A percentile compares a stretch with the other conserved stretches of the same genome.
phyloP scores from a whole-genome alignment of 2,888 invertebrate genomes.

The Spisula subtruncata region DNA sequence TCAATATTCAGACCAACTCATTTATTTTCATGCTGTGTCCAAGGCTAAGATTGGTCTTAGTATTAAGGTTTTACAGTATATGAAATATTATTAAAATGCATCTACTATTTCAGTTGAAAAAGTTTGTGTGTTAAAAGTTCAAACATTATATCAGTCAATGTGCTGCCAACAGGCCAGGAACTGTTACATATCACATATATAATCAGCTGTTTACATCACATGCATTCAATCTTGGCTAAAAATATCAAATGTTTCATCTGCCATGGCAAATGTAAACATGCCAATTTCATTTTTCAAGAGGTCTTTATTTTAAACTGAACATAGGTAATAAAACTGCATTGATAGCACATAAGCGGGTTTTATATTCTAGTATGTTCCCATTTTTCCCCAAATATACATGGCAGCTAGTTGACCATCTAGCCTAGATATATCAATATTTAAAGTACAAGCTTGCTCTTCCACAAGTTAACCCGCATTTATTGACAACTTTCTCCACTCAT shows the following conservation, averaged over 20 bases:
- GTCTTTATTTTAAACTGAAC: background rate
- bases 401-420: no score
- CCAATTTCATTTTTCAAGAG: conserved; percentile 11
- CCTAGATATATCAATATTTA: no score
- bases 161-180: background rate
- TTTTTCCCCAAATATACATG: no score
- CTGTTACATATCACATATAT: background rate
- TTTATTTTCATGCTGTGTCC: no score
- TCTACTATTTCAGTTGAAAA: background rate
- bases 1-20: no score
- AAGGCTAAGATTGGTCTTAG: no score
- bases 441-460: no score
- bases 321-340: background rate
- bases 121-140: background rate
- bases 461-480: no score
- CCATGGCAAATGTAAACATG: conserved; percentile 25
- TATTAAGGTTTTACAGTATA: no score
- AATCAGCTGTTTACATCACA: background rate
- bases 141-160: background rate
- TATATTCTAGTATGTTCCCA: no score
- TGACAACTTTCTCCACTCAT: no score
- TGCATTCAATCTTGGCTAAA: background rate
- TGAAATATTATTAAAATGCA: no score
- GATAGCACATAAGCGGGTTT: background rate
- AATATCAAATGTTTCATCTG: background rate